A percentile compares a stretch with the other conserved stretches of the same genome.
Conservation (phyloP, 2,113 vertebrate genomes). For the Thamnaconus septentrionalis region DNA sequence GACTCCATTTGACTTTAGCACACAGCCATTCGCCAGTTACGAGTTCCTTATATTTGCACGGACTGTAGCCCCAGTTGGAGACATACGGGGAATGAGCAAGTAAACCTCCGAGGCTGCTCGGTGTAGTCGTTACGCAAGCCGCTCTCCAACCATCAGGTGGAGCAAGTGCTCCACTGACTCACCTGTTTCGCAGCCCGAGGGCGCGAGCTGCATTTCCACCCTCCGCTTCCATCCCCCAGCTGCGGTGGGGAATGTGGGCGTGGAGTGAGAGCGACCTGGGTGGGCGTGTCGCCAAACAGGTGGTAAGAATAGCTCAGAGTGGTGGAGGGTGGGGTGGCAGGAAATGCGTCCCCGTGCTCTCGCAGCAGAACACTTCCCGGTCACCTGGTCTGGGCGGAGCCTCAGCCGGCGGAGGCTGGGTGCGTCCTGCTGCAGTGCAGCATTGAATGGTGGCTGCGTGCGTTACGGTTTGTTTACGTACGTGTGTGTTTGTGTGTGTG, state of each 20-base stretch:
- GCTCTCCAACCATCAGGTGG: conserved; percentile 61
- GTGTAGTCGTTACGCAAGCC: conserved; percentile 8
- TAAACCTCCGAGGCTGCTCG: conserved; percentile 21
- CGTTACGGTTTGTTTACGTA: no score
- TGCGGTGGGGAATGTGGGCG: conserved; percentile 8
- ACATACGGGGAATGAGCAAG: conserved; percentile 37
- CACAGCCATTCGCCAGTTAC: conserved; percentile 12
- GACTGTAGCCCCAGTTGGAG: conserved; percentile 19
- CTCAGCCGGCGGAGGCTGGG: conserved; percentile 38
- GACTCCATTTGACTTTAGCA: conserved; percentile 6
- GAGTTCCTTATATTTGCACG: conserved; percentile 12
- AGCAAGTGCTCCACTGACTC: conserved; percentile 54
- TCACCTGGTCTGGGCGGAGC: conserved; percentile 72
- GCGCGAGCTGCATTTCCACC: conserved; percentile 36
- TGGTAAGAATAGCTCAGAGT: conserved; percentile 22
- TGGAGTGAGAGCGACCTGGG: conserved; percentile 40
- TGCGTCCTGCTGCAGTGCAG: conserved; percentile 38
- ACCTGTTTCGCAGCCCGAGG: conserved; percentile 65
- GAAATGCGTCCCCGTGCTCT: conserved; percentile 33
- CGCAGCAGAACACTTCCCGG: conserved; percentile 48
- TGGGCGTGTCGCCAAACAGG: conserved; percentile 56
- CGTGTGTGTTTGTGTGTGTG: conserved; percentile 6
- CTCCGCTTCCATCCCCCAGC: background rate
- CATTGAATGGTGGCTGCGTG: conserved; percentile 44
- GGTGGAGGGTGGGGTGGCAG: conserved; percentile 16